Evolutionary conservation across 2,888 invertebrate species (phyloP).

Genomic region (Parnassius orleans): DNA sequence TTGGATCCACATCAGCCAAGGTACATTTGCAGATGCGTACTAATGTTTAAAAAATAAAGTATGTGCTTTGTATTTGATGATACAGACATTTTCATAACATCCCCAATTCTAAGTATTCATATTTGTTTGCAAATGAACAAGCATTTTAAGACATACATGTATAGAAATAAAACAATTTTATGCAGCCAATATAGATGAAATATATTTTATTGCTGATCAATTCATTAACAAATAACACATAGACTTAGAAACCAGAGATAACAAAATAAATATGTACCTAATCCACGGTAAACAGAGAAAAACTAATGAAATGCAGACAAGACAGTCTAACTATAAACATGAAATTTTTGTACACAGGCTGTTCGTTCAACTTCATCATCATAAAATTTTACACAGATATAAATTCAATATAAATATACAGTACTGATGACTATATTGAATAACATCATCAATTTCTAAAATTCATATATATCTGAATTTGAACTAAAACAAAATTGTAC

Average conservation of each 20-base stretch:
- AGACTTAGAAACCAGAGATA: conserved; percentile 74
- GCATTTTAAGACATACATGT: no score
- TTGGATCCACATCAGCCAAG: no score
- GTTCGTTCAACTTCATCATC: conserved; percentile 35
- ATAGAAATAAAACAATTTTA: conserved; percentile 37
- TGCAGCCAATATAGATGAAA: conserved; percentile 63
- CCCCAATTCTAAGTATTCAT: no score
- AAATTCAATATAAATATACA: conserved; percentile 61
- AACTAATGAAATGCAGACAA: conserved; percentile 58
- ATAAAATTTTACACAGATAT: conserved; percentile 46
- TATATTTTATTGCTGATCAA: conserved; percentile 75
- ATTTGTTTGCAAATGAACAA: no score
- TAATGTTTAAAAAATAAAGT: no score
- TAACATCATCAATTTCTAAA: conserved; percentile 45
- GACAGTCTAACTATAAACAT: conserved; percentile 40
- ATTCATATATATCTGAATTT: conserved; percentile 56
- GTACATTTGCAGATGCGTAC: no score
- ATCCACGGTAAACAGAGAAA: conserved; percentile 61
- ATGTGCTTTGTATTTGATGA: no score
- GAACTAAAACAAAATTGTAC: conserved; percentile 72
- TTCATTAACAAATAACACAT: conserved; percentile 74
- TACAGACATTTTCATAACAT: no score
- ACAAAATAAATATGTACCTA: conserved; percentile 76
- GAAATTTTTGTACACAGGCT: conserved; percentile 40
- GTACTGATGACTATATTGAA: conserved; percentile 23